Base-by-base conservation (phyloP, 2,113 vertebrate species). In the Mus spicilegus region DNA sequence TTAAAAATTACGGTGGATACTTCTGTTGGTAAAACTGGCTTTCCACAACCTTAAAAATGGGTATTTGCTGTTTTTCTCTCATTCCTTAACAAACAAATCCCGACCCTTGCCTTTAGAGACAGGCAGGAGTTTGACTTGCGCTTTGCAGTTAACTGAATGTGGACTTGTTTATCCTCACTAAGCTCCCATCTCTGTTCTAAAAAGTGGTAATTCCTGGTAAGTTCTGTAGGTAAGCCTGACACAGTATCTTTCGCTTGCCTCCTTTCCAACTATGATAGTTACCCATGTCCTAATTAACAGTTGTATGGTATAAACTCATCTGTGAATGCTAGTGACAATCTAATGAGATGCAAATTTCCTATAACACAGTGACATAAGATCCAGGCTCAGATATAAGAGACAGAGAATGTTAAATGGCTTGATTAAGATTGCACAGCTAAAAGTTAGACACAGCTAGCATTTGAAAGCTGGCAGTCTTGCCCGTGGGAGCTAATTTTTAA, bases 21-120 rank as follows among this genome's bases (percentile, higher is more conserved):
- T 92, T 87, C 33, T 73, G 72, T 73, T 88, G 76, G 24, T 78
- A 85, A 93, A 97, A 88, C 70, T 88, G 39, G 2, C 82, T 90
- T 92, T 87, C 33, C 63, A 70, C n/a, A 33, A 85, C 90, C 56
- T 75, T 19, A 42, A 42, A 12, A n/a, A 67, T 65, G n/a, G 12
- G 42, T 4, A 39, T 76, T 77, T 81, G 75, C 65, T 84, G 65
- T 87, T 78, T 75, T 80, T 42, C 69, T 78, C 91, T n/a, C 2
- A 51, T 6, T 20, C 8, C 7, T 91, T 75, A 61, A 39, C 67
- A 67, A 61, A 70, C 77, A 69, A 95, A 93, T 63, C 28, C 72
- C 63, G 42, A 70, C 10, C 30, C n/a, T 67, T 90, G 51, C 39
- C 17, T 93, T 89, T 82, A 65, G 77, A 91, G 33, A 89, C 42